These are phyloP conservation scores for Hydrozoanthus gracilis DNA, from an alignment of 92 coral and sea anemone genomes.

Conservation along the genomic window DNA sequence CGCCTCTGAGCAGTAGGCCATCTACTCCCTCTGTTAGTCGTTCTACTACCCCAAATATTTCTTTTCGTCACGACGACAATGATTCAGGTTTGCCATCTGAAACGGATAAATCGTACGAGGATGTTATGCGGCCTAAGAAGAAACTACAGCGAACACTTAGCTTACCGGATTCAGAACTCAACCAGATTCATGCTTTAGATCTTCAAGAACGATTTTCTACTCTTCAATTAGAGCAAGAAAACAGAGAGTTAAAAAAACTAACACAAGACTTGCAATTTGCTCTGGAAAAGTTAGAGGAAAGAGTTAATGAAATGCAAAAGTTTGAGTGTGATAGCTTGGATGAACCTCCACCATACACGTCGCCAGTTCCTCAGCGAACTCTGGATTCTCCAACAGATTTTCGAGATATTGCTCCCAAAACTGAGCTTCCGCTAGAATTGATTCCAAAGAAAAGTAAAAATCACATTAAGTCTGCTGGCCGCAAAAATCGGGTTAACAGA, in stretches of 20 bases:
- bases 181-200: constrained; percentile 82
- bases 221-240: constrained; percentile 96
- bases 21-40: constrained; percentile 90
- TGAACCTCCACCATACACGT: constrained; percentile 51
- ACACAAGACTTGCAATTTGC: constrained; percentile 93
- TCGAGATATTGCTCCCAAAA: constrained; percentile 8
- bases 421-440: constrained; percentile 19
- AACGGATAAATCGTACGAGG: constrained; percentile 82
- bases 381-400: constrained; percentile 16
- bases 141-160: constrained; percentile 93
- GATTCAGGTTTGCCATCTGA: constrained; percentile 96
- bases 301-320: constrained; percentile 79
- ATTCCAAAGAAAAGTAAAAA: constrained; percentile 31
- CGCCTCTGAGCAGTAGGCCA: constrained; percentile 84
- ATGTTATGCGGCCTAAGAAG: constrained; percentile 74
- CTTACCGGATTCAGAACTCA: constrained; percentile 92
- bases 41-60: constrained; percentile 84
- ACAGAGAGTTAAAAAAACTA: constrained; percentile 82
- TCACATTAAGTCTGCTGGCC: background rate
- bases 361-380: constrained; percentile 16
- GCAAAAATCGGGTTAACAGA: constrained; percentile 18
- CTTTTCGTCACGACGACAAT: constrained; percentile 79
- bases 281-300: constrained; percentile 87
- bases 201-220: constrained; percentile 91
- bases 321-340: constrained; percentile 81